Conservation (phyloP, 2,113 vertebrate genomes). For the Cyphomyrus plagiostoma region DNA sequence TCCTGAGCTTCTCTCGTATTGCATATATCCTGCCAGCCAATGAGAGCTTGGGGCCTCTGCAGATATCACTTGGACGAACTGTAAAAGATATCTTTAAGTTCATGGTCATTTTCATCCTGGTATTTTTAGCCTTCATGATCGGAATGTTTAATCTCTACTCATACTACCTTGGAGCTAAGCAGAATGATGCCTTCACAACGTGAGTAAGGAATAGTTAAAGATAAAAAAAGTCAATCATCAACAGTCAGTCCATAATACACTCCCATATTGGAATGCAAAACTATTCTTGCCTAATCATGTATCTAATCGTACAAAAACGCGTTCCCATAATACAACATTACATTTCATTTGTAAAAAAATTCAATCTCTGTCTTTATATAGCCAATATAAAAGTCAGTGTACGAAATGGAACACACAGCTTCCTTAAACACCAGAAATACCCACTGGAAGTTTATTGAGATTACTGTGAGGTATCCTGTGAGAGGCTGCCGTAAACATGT, state of each 20-base stretch:
- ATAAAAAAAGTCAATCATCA: not conserved
- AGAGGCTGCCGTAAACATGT: not conserved
- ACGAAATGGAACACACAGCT: not conserved
- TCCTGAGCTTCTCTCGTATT: constrained; percentile 94
- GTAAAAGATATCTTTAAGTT: constrained; percentile 99
- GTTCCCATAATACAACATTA: not conserved
- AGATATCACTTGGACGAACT: constrained; percentile 92
- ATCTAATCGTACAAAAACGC: not conserved
- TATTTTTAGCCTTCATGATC: constrained; percentile 98
- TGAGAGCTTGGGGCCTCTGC: constrained; percentile 92
- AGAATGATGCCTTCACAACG: constrained; percentile 97
- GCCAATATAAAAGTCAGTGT: not conserved
- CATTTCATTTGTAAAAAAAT: not conserved
- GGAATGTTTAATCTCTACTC: constrained; percentile 99
- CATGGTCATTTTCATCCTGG: constrained; percentile 98
- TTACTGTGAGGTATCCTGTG: not conserved
- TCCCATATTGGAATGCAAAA: not conserved
- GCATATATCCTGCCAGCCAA: constrained; percentile 96
- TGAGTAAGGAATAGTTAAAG: constrained; percentile 55
- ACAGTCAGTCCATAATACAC: not conserved
- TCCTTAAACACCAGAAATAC: not conserved
- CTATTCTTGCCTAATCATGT: not conserved
- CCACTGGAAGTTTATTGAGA: not conserved
- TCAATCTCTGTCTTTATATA: not conserved
- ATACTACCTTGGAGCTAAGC: constrained; percentile 90